A percentile compares a stretch with the other conserved stretches of the same genome.
phyloP scores from a whole-genome alignment of 2,113 vertebrate species.

The Trinectes maculatus region DNA sequence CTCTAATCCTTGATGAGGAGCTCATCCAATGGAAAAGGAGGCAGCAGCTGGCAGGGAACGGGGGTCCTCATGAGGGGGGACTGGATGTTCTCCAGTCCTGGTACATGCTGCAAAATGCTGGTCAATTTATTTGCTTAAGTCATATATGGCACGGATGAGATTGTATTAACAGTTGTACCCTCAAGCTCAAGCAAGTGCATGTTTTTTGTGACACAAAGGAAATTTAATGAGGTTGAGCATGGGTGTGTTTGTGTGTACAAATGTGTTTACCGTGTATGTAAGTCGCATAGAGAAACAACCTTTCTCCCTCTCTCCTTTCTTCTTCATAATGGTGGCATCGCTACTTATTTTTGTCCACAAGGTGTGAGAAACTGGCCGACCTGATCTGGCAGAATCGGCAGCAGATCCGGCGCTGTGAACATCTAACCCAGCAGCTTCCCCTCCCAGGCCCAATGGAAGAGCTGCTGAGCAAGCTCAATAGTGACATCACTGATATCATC shows the following conservation, averaged over 20 bases:
- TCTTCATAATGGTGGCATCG: neutral
- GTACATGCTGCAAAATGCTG: slow-evolving; percentile 58
- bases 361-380: slow-evolving; percentile 96
- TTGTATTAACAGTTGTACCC: neutral
- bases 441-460: slow-evolving; percentile 92
- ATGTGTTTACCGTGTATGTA: neutral
- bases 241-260: neutral
- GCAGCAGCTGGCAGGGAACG: slow-evolving; percentile 91
- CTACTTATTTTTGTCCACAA: slow-evolving; percentile 42
- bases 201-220: neutral
- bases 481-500: slow-evolving; percentile 94
- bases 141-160: neutral
- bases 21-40: slow-evolving; percentile 93
- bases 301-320: neutral
- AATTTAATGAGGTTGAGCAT: neutral
- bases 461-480: slow-evolving; percentile 88
- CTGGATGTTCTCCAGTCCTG: slow-evolving; percentile 90
- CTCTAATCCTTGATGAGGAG: slow-evolving; percentile 90
- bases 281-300: neutral
- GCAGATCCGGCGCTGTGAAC: slow-evolving; percentile 93
- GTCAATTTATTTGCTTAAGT: neutral
- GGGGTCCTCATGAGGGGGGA: slow-evolving; percentile 88
- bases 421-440: slow-evolving; percentile 93
- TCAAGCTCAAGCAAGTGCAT: neutral
- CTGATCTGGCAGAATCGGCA: slow-evolving; percentile 97